Evolutionary conservation across 2,113 vertebrate species (phyloP).

Genomic region (Paracanthobrama guichenoti): DNA sequence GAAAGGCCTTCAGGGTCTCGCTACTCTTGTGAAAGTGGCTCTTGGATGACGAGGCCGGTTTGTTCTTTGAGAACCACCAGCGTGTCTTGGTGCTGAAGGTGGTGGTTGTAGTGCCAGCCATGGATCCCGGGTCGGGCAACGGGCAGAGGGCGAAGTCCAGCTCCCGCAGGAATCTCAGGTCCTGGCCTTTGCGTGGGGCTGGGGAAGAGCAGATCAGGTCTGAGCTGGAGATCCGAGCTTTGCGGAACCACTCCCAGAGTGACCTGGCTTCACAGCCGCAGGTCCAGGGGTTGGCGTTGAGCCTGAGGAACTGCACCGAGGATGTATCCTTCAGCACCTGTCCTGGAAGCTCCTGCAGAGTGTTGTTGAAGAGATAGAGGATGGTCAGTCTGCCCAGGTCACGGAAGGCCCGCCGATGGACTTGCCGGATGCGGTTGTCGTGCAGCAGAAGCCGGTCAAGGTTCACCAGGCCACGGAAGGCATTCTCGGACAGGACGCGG

Average conservation of each 20-base stretch:
- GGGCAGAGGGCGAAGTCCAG: slow-evolving; percentile 86
- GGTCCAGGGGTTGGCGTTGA: slow-evolving; percentile 95
- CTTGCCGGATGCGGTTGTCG: slow-evolving; percentile 86
- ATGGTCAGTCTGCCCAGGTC: slow-evolving; percentile 91
- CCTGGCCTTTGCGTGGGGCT: slow-evolving; percentile 80
- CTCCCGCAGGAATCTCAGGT: slow-evolving; percentile 85
- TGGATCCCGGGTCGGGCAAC: slow-evolving; percentile 77
- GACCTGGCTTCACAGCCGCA: slow-evolving; percentile 91
- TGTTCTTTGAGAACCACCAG: slow-evolving; percentile 84
- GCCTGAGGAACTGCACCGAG: slow-evolving; percentile 92
- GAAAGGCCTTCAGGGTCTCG: slow-evolving; percentile 77
- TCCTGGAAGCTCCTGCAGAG: slow-evolving; percentile 85
- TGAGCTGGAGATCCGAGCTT: slow-evolving; percentile 88
- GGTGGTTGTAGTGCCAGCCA: slow-evolving; percentile 77
- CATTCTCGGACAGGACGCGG: slow-evolving; percentile 86
- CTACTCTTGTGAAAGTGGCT: slow-evolving; percentile 72
- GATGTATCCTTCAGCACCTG: slow-evolving; percentile 84
- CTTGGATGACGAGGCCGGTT: slow-evolving; percentile 83
- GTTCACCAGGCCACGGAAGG: slow-evolving; percentile 88
- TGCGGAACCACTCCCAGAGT: slow-evolving; percentile 92
- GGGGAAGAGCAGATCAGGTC: slow-evolving; percentile 85
- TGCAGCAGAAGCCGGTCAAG: slow-evolving; percentile 94
- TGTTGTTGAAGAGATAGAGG: slow-evolving; percentile 97
- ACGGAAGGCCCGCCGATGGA: slow-evolving; percentile 86
- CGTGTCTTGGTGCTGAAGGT: slow-evolving; percentile 82